phyloP scores from a whole-genome alignment of 2,113 vertebrate genomes.

The Sminthopsis crassicaudata region DNA sequence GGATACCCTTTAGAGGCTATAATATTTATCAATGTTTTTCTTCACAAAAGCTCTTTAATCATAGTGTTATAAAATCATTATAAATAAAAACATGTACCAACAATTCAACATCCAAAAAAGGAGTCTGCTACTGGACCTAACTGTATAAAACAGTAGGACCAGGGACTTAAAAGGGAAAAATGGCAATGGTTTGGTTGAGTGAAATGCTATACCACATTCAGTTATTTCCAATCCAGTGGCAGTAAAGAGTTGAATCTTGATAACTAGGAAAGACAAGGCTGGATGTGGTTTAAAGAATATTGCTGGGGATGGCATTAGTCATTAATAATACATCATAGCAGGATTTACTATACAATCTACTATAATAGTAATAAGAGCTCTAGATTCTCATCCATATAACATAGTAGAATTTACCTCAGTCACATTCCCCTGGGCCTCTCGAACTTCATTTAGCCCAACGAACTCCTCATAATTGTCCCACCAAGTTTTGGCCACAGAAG shows the following conservation, averaged over 20 bases:
- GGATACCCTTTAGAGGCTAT: background rate
- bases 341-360: background rate
- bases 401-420: slow-evolving; percentile 88
- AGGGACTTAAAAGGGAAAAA: background rate
- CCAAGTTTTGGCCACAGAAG: slow-evolving; percentile 87
- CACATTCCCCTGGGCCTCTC: slow-evolving; percentile 93
- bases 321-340: background rate
- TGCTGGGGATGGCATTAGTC: background rate
- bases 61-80: background rate
- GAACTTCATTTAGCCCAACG: slow-evolving; percentile 94
- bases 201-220: background rate
- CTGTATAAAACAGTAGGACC: background rate
- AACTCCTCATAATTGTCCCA: slow-evolving; percentile 97
- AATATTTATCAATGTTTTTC: background rate
- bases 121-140: background rate
- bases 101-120: background rate
- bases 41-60: background rate
- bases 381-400: background rate
- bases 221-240: background rate
- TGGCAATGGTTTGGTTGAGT: background rate
- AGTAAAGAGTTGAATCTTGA: background rate
- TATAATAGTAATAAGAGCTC: background rate
- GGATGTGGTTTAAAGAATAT: background rate
- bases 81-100: background rate
- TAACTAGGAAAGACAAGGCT: slow-evolving; percentile 14